phyloP scores from a whole-genome alignment of 1,140 invertebrate genomes.

The Ceratitis capitata region DNA sequence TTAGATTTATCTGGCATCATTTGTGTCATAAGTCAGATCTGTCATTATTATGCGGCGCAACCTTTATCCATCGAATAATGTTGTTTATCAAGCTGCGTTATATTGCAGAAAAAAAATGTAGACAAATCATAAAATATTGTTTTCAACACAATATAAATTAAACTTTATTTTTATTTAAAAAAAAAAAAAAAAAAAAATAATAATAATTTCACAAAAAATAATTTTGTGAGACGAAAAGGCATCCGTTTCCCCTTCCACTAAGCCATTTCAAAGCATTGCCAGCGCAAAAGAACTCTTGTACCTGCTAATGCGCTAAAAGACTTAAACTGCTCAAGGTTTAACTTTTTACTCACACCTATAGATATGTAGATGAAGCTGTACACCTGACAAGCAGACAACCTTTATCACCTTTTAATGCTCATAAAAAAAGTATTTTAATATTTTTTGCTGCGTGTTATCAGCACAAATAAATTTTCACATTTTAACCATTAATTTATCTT shows the following conservation, averaged over 20 bases:
- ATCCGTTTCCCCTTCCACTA: not conserved
- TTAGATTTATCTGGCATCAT: too few relatives aligned
- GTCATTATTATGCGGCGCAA: not conserved
- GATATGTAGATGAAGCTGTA: not conserved
- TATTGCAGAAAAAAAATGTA: not conserved
- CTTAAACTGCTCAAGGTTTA: too few relatives aligned
- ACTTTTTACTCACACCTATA: not conserved
- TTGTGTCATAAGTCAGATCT: too few relatives aligned
- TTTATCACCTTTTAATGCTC: not conserved
- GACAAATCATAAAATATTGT: too few relatives aligned
- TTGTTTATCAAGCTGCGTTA: too few relatives aligned
- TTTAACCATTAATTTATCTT: slow-evolving; percentile 38
- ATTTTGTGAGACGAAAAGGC: too few relatives aligned
- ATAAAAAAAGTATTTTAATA: not conserved
- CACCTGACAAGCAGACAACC: not conserved
- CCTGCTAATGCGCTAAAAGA: not conserved
- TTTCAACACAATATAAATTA: too few relatives aligned
- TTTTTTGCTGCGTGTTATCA: slow-evolving; percentile 5
- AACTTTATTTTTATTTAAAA: not conserved
- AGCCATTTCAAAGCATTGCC: not conserved
- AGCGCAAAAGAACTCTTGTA: not conserved
- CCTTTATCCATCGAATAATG: not conserved
- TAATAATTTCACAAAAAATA: not conserved
- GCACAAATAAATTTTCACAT: slow-evolving; percentile 26
- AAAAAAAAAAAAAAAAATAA: not conserved